Evolutionary conservation across 2,797 vertebrate species (phyloP).

Genomic region (Vultur gryphus): DNA sequence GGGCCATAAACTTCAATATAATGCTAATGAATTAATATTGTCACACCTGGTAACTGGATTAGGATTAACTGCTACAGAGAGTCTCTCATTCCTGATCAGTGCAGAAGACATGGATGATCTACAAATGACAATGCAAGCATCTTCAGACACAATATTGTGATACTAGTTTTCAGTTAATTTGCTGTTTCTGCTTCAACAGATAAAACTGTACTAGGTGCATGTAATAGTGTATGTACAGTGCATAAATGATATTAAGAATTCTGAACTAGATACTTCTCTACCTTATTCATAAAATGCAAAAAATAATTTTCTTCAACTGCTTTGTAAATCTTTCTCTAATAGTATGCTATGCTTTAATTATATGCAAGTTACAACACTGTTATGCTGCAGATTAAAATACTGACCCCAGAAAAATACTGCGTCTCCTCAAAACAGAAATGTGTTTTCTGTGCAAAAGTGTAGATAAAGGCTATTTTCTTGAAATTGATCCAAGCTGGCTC

Average conservation of each 20-base stretch:
- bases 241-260: not conserved
- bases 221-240: not conserved
- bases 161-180: not conserved
- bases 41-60: not conserved
- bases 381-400: not conserved
- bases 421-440: conserved; percentile 60
- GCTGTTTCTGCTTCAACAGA: not conserved
- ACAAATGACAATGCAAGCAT: not conserved
- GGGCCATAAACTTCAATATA: not conserved
- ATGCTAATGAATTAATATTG: not conserved
- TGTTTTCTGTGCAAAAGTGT: conserved; percentile 58
- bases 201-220: not conserved
- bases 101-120: not conserved
- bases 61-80: not conserved
- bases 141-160: not conserved
- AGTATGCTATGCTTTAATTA: not conserved
- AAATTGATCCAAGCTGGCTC: conserved; percentile 61
- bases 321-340: not conserved
- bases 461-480: conserved; percentile 68
- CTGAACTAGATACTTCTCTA: not conserved
- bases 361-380: not conserved
- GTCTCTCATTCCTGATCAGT: not conserved
- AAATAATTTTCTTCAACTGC: not conserved
- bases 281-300: not conserved
- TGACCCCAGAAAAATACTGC: not conserved